These are phyloP conservation scores for Falco concolor DNA, from an alignment of 2,797 vertebrate species.

Conservation along the genomic window DNA sequence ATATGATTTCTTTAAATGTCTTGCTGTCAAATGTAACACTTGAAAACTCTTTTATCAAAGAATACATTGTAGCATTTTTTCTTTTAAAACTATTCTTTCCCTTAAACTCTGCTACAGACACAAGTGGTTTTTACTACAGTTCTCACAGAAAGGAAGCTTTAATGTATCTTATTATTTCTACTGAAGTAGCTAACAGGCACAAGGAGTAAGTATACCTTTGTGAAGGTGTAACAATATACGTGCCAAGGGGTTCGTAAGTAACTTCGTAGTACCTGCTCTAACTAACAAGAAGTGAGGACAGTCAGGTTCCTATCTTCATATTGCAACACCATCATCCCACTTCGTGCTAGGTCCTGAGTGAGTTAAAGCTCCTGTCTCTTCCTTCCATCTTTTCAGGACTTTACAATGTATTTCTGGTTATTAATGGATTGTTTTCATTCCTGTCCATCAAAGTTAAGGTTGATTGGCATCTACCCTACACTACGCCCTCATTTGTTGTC, in stretches of 20 bases:
- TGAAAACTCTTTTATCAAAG: not conserved
- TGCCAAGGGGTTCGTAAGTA: not conserved
- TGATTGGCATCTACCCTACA: not conserved
- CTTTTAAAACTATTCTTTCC: not conserved
- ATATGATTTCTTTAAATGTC: not conserved
- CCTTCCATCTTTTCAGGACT: not conserved
- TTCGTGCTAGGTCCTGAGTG: not conserved
- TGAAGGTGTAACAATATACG: accelerated
- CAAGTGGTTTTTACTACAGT: not conserved
- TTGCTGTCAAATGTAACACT: not conserved
- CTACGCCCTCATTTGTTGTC: not conserved
- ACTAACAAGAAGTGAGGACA: not conserved
- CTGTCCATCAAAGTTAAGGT: not conserved
- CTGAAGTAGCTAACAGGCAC: not conserved
- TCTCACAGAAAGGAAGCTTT: not conserved
- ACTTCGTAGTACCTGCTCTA: not conserved
- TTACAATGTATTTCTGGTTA: not conserved
- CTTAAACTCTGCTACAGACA: not conserved
- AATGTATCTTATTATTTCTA: not conserved
- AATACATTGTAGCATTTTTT: not conserved
- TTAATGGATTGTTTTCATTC: not conserved
- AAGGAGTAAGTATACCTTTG: not conserved
- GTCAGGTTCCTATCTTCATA: not conserved
- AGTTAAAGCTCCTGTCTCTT: not conserved
- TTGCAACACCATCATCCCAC: not conserved